A percentile compares a stretch with the other conserved stretches of the same genome.
Conservation (phyloP, 2,797 vertebrate species). For the Leucoraja ocellata region DNA sequence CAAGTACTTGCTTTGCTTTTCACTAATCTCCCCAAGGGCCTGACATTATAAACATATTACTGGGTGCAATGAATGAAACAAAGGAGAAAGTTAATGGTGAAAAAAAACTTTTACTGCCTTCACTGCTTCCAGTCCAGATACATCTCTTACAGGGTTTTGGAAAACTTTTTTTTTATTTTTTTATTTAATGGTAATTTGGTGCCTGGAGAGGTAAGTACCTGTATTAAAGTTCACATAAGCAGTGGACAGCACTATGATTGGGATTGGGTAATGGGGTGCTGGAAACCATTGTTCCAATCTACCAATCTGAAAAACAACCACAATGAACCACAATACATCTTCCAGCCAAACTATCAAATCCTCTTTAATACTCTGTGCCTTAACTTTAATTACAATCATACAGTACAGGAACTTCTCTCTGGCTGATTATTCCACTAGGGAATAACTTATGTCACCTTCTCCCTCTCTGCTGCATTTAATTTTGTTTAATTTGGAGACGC, state of each 20-base stretch:
- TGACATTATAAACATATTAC: conserved; percentile 24
- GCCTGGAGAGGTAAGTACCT: too few species aligned
- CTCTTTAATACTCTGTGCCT: not conserved
- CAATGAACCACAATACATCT: not conserved
- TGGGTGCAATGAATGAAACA: conserved; percentile 2
- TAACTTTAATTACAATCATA: too few species aligned
- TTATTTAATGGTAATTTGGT: not conserved
- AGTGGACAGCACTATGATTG: not conserved
- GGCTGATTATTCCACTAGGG: not conserved
- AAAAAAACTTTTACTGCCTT: not conserved
- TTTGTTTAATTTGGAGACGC: too few species aligned
- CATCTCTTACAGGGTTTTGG: not conserved
- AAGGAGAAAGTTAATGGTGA: not conserved
- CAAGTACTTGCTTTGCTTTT: conserved; percentile 22
- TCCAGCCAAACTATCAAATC: not conserved
- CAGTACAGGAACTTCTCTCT: not conserved
- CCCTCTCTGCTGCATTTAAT: not conserved
- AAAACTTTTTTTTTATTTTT: not conserved
- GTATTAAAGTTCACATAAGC: not conserved
- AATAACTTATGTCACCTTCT: not conserved
- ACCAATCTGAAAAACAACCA: not conserved
- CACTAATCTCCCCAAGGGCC: conserved; percentile 21
- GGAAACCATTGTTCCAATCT: too few species aligned
- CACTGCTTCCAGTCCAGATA: not conserved
- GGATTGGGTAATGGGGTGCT: not conserved